A percentile compares a stretch with the other conserved stretches of the same genome.
Evolutionary conservation across 1,140 invertebrate species (phyloP).

Genomic region (Camponotus floridanus): DNA sequence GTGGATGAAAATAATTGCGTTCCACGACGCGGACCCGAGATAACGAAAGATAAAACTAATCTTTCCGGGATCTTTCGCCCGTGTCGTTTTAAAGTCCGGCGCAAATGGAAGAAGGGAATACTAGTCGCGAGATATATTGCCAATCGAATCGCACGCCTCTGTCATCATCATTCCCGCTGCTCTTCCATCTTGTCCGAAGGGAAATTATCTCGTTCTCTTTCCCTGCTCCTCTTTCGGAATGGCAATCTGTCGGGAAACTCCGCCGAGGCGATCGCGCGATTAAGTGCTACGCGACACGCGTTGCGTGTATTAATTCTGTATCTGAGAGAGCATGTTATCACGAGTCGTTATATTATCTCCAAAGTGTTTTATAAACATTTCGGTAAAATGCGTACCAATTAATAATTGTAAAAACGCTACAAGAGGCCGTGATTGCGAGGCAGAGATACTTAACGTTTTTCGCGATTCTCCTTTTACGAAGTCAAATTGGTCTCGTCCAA

Average conservation of each 20-base stretch:
- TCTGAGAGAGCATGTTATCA: background rate
- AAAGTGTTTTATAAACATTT: slow-evolving; percentile 37
- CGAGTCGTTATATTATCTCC: slow-evolving; percentile 29
- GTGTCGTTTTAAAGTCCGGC: background rate
- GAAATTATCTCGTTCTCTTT: slow-evolving; percentile 19
- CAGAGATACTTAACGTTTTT: background rate
- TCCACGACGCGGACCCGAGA: background rate
- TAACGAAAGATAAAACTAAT: slow-evolving; percentile 35
- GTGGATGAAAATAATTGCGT: slow-evolving; percentile 54
- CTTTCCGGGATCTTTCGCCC: slow-evolving; percentile 45
- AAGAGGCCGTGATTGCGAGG: background rate
- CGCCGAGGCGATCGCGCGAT: slow-evolving; percentile 3
- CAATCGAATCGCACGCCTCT: background rate
- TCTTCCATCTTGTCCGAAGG: background rate
- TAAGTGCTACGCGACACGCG: slow-evolving; percentile 14
- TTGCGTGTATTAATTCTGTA: background rate
- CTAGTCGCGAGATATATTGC: slow-evolving; percentile 6
- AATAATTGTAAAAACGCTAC: background rate
- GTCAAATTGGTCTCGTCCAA: background rate
- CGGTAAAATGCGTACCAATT: background rate
- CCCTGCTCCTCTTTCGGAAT: background rate
- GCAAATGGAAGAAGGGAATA: background rate
- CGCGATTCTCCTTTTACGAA: background rate
- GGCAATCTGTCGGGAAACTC: background rate
- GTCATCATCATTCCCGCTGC: background rate